Percentiles rank a stretch among this genome's conserved stretches.
phyloP scores from a whole-genome alignment of 2,113 vertebrate genomes.

The Bothrops jararaca region DNA sequence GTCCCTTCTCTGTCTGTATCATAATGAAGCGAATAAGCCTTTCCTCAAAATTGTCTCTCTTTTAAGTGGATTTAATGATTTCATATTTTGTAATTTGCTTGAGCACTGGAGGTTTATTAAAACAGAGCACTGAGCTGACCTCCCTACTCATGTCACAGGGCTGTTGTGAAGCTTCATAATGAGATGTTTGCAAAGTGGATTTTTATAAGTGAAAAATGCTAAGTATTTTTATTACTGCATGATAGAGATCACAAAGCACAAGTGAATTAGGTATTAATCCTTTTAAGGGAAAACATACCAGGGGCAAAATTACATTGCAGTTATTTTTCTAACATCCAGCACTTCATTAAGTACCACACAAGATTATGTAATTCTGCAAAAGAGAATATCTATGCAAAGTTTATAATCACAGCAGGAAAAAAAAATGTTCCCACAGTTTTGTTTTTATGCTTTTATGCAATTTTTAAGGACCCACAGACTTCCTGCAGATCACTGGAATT shows the following conservation, averaged over 20 bases:
- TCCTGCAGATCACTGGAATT: conserved; percentile 41
- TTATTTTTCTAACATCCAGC: conserved; percentile 53
- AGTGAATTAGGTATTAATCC: conserved; percentile 51
- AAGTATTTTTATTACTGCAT: conserved; percentile 32
- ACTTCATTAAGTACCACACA: conserved; percentile 58
- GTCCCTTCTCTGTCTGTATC: neutral
- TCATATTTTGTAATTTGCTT: conserved; percentile 51
- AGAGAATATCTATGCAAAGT: conserved; percentile 51
- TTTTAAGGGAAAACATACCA: conserved; percentile 35
- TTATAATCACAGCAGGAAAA: conserved; percentile 54
- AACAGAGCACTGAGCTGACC: conserved; percentile 53
- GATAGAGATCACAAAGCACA: conserved; percentile 36
- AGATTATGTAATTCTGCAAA: conserved; percentile 47
- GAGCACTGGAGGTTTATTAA: conserved; percentile 51
- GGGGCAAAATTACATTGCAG: conserved; percentile 25
- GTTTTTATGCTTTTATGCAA: conserved; percentile 23
- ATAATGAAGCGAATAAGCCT: conserved; percentile 10
- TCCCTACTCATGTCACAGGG: conserved; percentile 22
- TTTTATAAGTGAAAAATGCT: conserved; percentile 29
- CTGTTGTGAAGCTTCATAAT: conserved; percentile 30
- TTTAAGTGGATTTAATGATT: conserved; percentile 48
- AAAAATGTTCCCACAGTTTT: conserved; percentile 51
- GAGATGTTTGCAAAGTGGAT: conserved; percentile 35
- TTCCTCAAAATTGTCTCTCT: conserved; percentile 10
- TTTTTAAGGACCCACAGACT: conserved; percentile 55